A percentile compares a stretch with the other conserved stretches of the same genome.
These are phyloP conservation scores for Ricordea florida DNA, from an alignment of 92 coral and sea anemone species.

Conservation along the genomic window DNA sequence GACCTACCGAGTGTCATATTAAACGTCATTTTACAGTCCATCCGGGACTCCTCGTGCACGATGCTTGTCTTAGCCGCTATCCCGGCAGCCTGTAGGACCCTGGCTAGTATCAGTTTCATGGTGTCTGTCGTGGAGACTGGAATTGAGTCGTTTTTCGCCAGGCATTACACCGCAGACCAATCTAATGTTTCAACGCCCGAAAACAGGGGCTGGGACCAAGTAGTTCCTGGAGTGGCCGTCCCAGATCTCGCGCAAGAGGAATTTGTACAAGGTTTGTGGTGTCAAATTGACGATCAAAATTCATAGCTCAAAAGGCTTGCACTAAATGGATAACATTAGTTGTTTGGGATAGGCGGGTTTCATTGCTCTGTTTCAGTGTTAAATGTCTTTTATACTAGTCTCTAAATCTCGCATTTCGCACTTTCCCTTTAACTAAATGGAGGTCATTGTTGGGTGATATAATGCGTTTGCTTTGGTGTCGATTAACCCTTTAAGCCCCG, in stretches of 20 bases:
- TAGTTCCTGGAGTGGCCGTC: conserved; percentile 85
- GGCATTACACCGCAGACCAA: conserved; percentile 45
- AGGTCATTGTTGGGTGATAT: no score
- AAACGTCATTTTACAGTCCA: conserved; percentile 67
- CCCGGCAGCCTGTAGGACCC: conserved; percentile 94
- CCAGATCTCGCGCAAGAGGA: conserved; percentile 98
- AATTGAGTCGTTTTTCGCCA: conserved; percentile 82
- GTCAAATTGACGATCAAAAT: no score
- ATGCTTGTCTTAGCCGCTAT: conserved; percentile 81
- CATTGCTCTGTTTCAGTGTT: no score
- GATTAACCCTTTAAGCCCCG: no score
- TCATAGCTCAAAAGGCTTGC: no score
- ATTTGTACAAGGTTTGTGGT: conserved; percentile 82
- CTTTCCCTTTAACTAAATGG: no score
- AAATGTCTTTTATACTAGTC: no score
- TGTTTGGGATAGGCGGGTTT: no score
- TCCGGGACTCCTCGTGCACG: conserved; percentile 74
- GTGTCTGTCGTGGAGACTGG: conserved; percentile 91
- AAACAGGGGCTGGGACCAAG: conserved; percentile 83
- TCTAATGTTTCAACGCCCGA: conserved; percentile 31
- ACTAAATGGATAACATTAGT: no score
- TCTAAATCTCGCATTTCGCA: no score
- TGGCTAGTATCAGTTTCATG: conserved; percentile 86
- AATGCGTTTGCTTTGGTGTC: no score
- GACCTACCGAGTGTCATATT: conserved; percentile 62